Evolutionary conservation across 2,888 invertebrate genomes (phyloP), one percentile per base, ranked within the genome.

Genomic region (Protonemura montana): DNA sequence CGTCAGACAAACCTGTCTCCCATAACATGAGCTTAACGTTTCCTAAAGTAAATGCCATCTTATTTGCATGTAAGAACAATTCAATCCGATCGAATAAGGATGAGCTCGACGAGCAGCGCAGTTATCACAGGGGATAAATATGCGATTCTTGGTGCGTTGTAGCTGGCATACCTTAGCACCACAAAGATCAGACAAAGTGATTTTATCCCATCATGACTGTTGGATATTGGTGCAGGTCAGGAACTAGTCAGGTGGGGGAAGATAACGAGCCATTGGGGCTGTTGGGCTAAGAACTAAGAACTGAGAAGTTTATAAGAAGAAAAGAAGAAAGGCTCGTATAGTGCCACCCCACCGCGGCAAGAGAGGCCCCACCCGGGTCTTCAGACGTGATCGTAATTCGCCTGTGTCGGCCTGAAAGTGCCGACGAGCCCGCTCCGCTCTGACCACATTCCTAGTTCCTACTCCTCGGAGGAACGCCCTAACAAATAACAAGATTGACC

Each of bases 401-500:
- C 59, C 59, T 59, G 59, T 59, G 59, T 59, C 59, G 13, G 59
- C 21, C 59, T 59, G 59, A 59, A 59, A 13, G 59, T 59, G 59
- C 59, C 59, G 59, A 59, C 59, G 59, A 59, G 59, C 59, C 59
- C 59, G 59, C 5, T 5, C 41, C 41, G 41, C 59, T 21, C 59
- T 21, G 59, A 59, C 59, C 59, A 59, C 59, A 59, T 59, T 59
- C 59, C 21, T 35, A 35, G 35, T 35, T 35, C 35, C 35, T 35
- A 35, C 35, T 59, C 59, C 21, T 1, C 59, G 21, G 59, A 59
- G 59, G 59, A 59, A 59, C 59, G 59, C 59, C 59, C 59, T 59
- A 59, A 59, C 59, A 59, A 59, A 59, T 59, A 59, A 59, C 59
- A 59, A 59, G 59, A 59, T 59, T 59, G 59, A 59, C 59, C 59